These are phyloP conservation scores for Mesaphorura yosii DNA, from an alignment of 1,140 invertebrate species.

Conservation along the genomic window DNA sequence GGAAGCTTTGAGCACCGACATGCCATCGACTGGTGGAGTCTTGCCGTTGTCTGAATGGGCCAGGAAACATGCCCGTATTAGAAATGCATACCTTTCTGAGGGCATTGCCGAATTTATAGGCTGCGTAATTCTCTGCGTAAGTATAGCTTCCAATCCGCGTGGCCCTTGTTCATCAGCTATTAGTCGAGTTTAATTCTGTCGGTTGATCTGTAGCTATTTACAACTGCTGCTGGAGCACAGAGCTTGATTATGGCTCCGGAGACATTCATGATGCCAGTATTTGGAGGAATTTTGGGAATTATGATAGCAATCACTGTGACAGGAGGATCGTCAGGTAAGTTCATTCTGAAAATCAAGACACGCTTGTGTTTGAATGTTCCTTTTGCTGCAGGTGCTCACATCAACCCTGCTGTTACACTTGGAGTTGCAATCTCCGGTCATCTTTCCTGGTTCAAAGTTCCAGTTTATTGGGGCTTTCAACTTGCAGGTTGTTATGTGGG, in stretches of 20 bases:
- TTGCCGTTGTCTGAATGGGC: conserved; percentile 17
- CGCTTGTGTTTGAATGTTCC: neutral
- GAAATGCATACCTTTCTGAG: conserved; percentile 4
- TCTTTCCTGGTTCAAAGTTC: conserved; percentile 24
- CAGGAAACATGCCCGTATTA: conserved; percentile 2
- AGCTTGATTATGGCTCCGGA: neutral
- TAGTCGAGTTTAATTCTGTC: neutral
- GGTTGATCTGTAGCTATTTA: conserved; percentile 10
- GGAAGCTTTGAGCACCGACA: no score
- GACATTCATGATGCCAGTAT: conserved; percentile 5
- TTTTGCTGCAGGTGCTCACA: conserved; percentile 14
- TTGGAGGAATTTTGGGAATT: conserved; percentile 16
- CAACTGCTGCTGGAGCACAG: conserved; percentile 3
- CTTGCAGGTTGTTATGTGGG: conserved; percentile 23
- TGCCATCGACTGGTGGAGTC: conserved; percentile 12
- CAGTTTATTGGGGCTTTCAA: conserved; percentile 13
- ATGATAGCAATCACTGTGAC: conserved; percentile 11
- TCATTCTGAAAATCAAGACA: neutral
- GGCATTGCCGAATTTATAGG: conserved; percentile 19
- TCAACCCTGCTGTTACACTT: conserved; percentile 20
- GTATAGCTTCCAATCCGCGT: neutral
- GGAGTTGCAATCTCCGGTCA: conserved; percentile 19
- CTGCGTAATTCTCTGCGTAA: conserved; percentile 16
- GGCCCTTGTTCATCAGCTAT: neutral
- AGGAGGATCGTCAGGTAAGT: conserved; percentile 15